Percentiles rank a stretch among this genome's conserved stretches.
Conservation (phyloP, 2,113 vertebrate species). For the Gracilinanus agilis region DNA sequence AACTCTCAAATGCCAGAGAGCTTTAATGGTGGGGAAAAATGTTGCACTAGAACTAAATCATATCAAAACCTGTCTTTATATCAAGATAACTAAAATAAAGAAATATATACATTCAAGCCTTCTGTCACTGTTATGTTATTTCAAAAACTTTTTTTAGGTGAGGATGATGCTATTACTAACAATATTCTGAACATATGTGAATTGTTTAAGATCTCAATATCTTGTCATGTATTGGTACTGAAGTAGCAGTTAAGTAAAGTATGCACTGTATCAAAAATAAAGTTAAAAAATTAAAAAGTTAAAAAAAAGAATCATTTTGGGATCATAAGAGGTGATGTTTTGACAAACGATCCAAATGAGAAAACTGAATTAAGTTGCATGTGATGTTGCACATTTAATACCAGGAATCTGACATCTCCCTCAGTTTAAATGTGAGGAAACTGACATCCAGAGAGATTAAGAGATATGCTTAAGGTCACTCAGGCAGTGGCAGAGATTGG, state of each 20-base stretch:
- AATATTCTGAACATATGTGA: background rate
- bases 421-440: background rate
- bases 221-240: background rate
- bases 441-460: background rate
- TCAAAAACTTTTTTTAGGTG: background rate
- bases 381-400: background rate
- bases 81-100: background rate
- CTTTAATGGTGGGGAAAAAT: background rate
- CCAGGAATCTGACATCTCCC: background rate
- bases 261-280: background rate
- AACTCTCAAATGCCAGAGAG: slow-evolving; percentile 5
- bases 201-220: background rate
- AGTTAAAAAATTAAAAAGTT: background rate
- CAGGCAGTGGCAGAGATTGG: background rate
- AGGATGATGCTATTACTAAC: background rate
- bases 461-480: background rate
- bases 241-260: background rate
- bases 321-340: too few species aligned
- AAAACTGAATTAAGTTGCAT: background rate
- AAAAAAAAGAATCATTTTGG: background rate
- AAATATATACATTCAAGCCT: background rate
- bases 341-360: background rate
- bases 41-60: background rate
- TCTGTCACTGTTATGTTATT: background rate
- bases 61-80: background rate